Conservation (phyloP, 2,888 invertebrate genomes). For the Panorpa germanica region DNA sequence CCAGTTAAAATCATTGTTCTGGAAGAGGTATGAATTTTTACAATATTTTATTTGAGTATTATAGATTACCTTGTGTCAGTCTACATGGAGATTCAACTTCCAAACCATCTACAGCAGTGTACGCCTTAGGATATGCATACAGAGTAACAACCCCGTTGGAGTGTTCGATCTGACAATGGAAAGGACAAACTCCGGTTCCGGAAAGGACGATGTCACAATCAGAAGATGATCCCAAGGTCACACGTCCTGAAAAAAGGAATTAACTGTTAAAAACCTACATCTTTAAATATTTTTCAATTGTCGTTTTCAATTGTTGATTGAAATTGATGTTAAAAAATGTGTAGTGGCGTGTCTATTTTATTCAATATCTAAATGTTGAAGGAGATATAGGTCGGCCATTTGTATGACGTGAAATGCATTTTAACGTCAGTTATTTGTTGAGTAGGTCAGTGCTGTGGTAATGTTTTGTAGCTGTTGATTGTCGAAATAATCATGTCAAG, state of each 20-base stretch:
- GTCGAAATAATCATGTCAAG: too few relatives aligned
- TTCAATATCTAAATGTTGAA: too few relatives aligned
- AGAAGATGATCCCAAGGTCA: constrained; percentile 59
- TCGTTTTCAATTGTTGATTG: too few relatives aligned
- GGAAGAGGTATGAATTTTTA: constrained; percentile 1
- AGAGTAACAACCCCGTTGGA: constrained; percentile 70
- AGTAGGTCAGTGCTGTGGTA: too few relatives aligned
- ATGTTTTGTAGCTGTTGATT: too few relatives aligned
- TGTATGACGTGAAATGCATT: too few relatives aligned
- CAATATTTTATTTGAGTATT: constrained; percentile 7
- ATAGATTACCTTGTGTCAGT: constrained; percentile 55
- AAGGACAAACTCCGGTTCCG: constrained; percentile 67
- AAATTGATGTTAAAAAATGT: too few relatives aligned
- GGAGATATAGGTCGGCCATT: too few relatives aligned
- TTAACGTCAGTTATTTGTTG: too few relatives aligned
- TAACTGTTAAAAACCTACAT: too few relatives aligned
- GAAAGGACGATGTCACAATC: constrained; percentile 68
- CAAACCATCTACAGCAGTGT: constrained; percentile 54
- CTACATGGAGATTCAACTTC: constrained; percentile 51
- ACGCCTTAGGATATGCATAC: constrained; percentile 49
- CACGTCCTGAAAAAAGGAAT: constrained; percentile 43
- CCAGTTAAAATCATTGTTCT: constrained; percentile 1
- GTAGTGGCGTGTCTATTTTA: too few relatives aligned
- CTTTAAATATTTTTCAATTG: too few relatives aligned
- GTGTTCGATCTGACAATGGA: constrained; percentile 79